phyloP scores from a whole-genome alignment of 2,888 invertebrate species.

The Venustoraphidia nigricollis region DNA sequence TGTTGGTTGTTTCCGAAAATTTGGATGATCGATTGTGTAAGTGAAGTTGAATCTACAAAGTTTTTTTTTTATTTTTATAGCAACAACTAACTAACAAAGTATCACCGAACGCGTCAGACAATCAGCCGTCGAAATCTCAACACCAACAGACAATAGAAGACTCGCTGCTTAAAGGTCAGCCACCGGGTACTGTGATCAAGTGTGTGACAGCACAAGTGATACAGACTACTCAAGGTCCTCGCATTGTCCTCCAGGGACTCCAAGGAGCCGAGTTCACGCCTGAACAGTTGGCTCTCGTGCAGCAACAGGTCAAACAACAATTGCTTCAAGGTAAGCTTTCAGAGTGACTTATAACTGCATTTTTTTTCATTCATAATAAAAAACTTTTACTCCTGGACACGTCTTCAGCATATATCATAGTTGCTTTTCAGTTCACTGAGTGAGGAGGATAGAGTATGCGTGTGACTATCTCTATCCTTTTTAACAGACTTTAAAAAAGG shows the following conservation, averaged over 20 bases:
- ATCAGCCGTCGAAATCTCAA: background rate
- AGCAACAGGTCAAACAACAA: conserved; percentile 82
- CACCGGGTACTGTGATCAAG: conserved; percentile 73
- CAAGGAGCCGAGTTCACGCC: conserved; percentile 71
- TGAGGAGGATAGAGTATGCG: too few relatives aligned
- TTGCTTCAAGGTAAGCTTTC: conserved; percentile 54
- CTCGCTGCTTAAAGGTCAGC: conserved; percentile 59
- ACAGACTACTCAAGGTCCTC: conserved; percentile 69
- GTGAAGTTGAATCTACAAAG: too few relatives aligned
- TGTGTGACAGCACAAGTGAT: conserved; percentile 79
- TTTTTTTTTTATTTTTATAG: background rate
- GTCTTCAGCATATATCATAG: too few relatives aligned
- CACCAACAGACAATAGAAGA: conserved; percentile 39
- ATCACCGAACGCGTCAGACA: too few relatives aligned
- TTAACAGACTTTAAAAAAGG: too few relatives aligned
- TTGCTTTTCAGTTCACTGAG: too few relatives aligned
- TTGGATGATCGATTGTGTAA: too few relatives aligned
- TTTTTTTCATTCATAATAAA: background rate
- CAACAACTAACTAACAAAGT: background rate
- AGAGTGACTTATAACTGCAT: too few relatives aligned
- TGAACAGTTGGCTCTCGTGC: conserved; percentile 66
- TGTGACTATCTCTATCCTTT: too few relatives aligned
- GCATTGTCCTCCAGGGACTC: conserved; percentile 72
- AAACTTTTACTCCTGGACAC: too few relatives aligned
- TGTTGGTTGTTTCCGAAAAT: too few relatives aligned